Percentiles rank a stretch among this genome's conserved stretches.
These are phyloP conservation scores for Daktulosphaira vitifoliae DNA, from an alignment of 1,140 invertebrate genomes.

Conservation along the genomic window DNA sequence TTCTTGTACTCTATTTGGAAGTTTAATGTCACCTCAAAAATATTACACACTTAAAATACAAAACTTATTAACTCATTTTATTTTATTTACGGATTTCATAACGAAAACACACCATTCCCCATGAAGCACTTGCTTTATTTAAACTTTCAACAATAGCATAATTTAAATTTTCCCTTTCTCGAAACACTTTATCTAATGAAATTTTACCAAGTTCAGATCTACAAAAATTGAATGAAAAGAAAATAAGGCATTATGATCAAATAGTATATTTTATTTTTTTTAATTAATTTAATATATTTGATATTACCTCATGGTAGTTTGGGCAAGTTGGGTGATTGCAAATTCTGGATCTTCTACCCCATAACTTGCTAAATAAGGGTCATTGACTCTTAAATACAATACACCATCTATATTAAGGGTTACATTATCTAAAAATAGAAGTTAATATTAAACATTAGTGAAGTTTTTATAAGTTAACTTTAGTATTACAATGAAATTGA, in stretches of 20 bases:
- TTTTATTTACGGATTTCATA: constrained; percentile 90
- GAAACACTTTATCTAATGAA: constrained; percentile 92
- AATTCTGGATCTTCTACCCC: constrained; percentile 99
- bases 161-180: constrained; percentile 92
- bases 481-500: not conserved
- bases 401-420: constrained; percentile 95
- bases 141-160: constrained; percentile 93
- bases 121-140: constrained; percentile 94
- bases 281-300: not conserved
- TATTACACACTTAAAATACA: constrained; percentile 38
- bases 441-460: constrained; percentile 20
- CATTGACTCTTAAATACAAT: constrained; percentile 84
- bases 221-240: constrained; percentile 32
- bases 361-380: constrained; percentile 91
- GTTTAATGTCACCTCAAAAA: constrained; percentile 89
- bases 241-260: not conserved
- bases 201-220: constrained; percentile 97
- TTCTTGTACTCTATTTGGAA: constrained; percentile 88
- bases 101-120: constrained; percentile 94
- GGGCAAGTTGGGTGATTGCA: constrained; percentile 96
- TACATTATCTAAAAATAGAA: constrained; percentile 71
- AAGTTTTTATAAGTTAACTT: not conserved
- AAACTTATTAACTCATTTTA: not conserved
- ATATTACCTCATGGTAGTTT: constrained; percentile 91
- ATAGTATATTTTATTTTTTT: not conserved